Percentiles rank a stretch among this genome's conserved stretches.
These are phyloP conservation scores for Erynnis tages DNA, from an alignment of 2,888 invertebrate genomes.

Conservation along the genomic window DNA sequence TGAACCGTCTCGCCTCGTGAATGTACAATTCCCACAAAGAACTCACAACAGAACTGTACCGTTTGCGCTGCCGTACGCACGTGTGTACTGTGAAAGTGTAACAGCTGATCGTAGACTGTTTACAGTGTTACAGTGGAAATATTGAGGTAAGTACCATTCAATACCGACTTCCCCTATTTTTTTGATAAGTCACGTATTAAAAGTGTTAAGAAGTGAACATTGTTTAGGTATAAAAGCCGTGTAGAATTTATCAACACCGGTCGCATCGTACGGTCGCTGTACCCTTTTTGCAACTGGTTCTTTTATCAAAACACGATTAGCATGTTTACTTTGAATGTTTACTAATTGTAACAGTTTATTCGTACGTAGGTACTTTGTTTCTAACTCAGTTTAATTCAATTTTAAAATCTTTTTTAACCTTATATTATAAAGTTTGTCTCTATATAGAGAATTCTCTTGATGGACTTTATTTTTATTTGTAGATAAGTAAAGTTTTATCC, in stretches of 20 bases:
- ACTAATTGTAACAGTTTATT: conserved; percentile 9
- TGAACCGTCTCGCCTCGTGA: conserved; percentile 52
- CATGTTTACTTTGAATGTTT: conserved; percentile 19
- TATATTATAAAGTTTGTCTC: too few relatives aligned
- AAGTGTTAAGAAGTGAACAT: too few relatives aligned
- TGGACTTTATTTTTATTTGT: too few relatives aligned
- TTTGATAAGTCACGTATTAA: too few relatives aligned
- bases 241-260: conserved; percentile 12
- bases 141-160: conserved; percentile 17
- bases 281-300: conserved; percentile 20
- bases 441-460: too few relatives aligned
- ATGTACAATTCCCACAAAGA: conserved; percentile 14
- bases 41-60: conserved; percentile 30
- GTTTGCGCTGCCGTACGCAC: conserved; percentile 34
- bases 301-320: conserved; percentile 25
- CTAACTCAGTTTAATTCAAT: background rate
- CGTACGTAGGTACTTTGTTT: background rate
- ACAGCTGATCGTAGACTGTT: conserved; percentile 29
- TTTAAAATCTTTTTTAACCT: too few relatives aligned
- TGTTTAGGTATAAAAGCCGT: too few relatives aligned
- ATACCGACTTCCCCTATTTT: too few relatives aligned
- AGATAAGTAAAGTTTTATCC: too few relatives aligned
- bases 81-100: conserved; percentile 25
- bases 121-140: conserved; percentile 15
- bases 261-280: background rate